Evolutionary conservation across 2,888 invertebrate genomes (phyloP).

Genomic region (Leucophora obtusa): DNA sequence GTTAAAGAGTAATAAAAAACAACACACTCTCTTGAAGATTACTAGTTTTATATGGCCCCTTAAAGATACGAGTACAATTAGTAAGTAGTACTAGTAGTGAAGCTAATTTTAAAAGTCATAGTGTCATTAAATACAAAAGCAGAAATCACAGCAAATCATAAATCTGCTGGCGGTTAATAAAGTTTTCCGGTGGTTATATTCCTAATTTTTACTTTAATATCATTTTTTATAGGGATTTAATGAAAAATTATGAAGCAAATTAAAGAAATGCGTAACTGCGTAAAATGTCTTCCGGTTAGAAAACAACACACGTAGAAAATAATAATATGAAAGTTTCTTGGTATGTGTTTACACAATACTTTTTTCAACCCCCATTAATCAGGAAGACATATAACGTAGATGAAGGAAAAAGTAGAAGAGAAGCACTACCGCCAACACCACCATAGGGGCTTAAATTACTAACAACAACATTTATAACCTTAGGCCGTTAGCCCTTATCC

Average conservation of each 20-base stretch:
- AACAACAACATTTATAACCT: conserved; percentile 32
- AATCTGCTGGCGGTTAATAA: conserved; percentile 47
- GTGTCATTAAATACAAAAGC: not conserved
- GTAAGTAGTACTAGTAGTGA: not conserved
- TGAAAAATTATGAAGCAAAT: conserved; percentile 40
- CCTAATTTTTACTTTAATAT: not conserved
- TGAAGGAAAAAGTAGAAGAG: conserved; percentile 5
- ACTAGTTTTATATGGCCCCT: conserved; percentile 32
- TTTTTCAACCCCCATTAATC: conserved; percentile 37
- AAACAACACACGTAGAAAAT: conserved; percentile 17
- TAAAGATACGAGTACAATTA: conserved; percentile 31
- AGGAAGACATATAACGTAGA: not conserved
- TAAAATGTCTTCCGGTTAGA: conserved; percentile 66
- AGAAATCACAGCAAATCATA: conserved; percentile 18
- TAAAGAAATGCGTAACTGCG: conserved; percentile 64
- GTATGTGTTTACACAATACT: not conserved
- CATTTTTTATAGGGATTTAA: not conserved
- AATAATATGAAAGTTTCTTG: conserved; percentile 11
- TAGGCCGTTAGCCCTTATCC: conserved; percentile 30
- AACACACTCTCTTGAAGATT: not conserved
- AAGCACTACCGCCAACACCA: conserved; percentile 26
- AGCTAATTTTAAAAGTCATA: not conserved
- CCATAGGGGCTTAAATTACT: conserved; percentile 54
- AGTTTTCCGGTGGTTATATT: conserved; percentile 45
- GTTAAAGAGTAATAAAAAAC: not conserved